These are phyloP conservation scores for Anarsia innoxiella DNA, from an alignment of 2,888 invertebrate genomes.

Conservation along the genomic window DNA sequence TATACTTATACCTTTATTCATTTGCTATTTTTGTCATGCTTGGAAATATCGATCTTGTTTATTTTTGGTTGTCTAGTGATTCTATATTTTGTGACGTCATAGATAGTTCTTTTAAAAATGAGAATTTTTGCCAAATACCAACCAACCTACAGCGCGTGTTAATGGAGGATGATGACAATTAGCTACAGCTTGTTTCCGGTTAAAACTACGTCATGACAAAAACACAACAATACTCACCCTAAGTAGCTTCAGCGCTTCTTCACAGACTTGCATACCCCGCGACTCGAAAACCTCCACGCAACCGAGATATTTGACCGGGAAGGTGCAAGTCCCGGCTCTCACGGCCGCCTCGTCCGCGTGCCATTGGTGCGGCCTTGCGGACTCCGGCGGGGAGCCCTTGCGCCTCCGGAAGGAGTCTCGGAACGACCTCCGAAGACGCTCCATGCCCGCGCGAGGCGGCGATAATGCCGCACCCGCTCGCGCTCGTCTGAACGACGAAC, in stretches of 20 bases:
- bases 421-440: conserved; percentile 90
- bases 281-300: conserved; percentile 99
- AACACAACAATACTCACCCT: conserved; percentile 81
- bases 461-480: conserved; percentile 66
- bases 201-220: too few relatives aligned
- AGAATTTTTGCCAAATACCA: not conserved
- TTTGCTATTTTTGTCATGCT: too few relatives aligned
- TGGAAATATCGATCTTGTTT: too few relatives aligned
- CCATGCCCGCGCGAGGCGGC: conserved; percentile 81
- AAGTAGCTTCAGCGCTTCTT: conserved; percentile 97
- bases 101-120: too few relatives aligned
- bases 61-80: too few relatives aligned
- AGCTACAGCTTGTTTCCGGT: too few relatives aligned
- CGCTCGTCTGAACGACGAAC: conserved; percentile 63
- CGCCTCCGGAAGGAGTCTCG: conserved; percentile 95
- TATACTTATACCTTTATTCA: too few relatives aligned
- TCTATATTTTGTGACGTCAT: too few relatives aligned
- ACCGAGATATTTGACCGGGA: conserved; percentile 98
- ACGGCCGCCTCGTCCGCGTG: conserved; percentile 98
- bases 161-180: too few relatives aligned
- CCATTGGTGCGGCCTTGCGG: conserved; percentile 98
- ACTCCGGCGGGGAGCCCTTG: conserved; percentile 91
- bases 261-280: conserved; percentile 99
- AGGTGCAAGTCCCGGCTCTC: conserved; percentile 95
- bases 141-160: too few relatives aligned